Percentiles rank a stretch among this genome's conserved stretches.
Evolutionary conservation across 2,113 vertebrate species (phyloP).

Genomic region (Tragulus kanchil): DNA sequence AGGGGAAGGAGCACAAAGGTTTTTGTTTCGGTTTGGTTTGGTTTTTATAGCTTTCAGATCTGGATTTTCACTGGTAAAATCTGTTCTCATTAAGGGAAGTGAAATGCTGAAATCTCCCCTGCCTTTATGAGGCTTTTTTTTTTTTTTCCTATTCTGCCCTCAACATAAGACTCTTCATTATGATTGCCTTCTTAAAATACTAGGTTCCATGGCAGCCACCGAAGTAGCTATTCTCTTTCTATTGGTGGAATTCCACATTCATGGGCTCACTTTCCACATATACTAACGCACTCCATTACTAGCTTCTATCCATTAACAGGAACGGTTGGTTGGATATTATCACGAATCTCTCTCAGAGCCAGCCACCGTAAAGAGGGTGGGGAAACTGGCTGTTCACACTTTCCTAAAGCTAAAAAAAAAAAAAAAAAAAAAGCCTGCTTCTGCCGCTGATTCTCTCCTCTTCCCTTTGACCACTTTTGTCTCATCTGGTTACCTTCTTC

Average conservation of each 20-base stretch:
- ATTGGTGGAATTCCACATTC: neutral
- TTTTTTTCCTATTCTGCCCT: conserved; percentile 9
- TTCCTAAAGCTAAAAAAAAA: neutral
- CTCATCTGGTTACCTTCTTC: neutral
- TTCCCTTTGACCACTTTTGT: neutral
- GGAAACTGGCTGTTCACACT: neutral
- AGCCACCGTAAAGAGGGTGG: neutral
- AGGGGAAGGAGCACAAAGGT: neutral
- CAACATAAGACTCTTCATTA: neutral
- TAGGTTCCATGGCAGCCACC: neutral
- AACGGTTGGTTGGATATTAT: neutral
- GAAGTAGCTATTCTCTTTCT: neutral
- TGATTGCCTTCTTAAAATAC: neutral
- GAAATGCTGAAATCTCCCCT: conserved; percentile 27
- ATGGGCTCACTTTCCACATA: neutral
- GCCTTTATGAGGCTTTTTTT: neutral
- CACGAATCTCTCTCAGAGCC: neutral
- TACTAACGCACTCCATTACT: neutral
- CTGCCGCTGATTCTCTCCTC: neutral
- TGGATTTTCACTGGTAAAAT: conserved; percentile 38
- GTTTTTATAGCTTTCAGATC: conserved; percentile 20
- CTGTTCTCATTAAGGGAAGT: conserved; percentile 45
- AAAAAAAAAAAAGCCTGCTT: neutral
- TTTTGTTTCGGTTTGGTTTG: conserved; percentile 9
- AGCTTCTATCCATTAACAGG: neutral